A percentile compares a stretch with the other conserved stretches of the same genome.
Conservation (phyloP, 2,113 vertebrate species). For the Malurus elegans region DNA sequence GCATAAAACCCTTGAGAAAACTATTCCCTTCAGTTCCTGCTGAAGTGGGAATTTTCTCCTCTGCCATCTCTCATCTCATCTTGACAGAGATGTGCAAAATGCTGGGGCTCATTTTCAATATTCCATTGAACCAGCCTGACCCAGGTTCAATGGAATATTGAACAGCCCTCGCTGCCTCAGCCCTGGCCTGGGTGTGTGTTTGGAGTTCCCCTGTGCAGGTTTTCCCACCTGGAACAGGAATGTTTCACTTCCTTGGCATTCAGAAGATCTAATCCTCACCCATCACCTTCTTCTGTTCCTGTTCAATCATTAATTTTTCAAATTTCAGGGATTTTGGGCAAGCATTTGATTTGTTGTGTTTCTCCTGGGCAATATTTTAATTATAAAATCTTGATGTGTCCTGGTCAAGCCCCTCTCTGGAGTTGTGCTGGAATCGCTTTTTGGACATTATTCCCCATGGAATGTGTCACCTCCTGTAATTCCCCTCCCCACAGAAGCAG, state of each 20-base stretch:
- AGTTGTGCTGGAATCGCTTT: not conserved
- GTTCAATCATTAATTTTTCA: not conserved
- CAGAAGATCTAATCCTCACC: not conserved
- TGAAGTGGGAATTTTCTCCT: not conserved
- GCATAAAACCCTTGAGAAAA: not conserved
- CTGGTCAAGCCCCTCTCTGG: not conserved
- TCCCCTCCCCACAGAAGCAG: not conserved
- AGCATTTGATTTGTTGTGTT: not conserved
- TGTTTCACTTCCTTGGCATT: not conserved
- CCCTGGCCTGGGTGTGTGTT: not conserved
- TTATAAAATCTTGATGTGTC: no score
- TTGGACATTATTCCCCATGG: not conserved
- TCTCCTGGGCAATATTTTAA: not conserved
- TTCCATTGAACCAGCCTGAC: not conserved
- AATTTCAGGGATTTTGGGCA: rapidly evolving
- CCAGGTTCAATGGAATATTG: not conserved
- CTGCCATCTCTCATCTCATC: not conserved
- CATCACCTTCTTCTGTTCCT: not conserved
- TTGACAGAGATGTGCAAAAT: not conserved
- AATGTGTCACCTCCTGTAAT: not conserved
- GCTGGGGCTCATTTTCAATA: not conserved
- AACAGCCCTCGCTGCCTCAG: not conserved
- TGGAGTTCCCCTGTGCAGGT: not conserved
- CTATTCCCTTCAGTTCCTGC: no score
- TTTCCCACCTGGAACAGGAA: not conserved